A percentile compares a stretch with the other conserved stretches of the same genome.
Conservation (phyloP, 1,140 invertebrate genomes). For the Halyomorpha halys region DNA sequence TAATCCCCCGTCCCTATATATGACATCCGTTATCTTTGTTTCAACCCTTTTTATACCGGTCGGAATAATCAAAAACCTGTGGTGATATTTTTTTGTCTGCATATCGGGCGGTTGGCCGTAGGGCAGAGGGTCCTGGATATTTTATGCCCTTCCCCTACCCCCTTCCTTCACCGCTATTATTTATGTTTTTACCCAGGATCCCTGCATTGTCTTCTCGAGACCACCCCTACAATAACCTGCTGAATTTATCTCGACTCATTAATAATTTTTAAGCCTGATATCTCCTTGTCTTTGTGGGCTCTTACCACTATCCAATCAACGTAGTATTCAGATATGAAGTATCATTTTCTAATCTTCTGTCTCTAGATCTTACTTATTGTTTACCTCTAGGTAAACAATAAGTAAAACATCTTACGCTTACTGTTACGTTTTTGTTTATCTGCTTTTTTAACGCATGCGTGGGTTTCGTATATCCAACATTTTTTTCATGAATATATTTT, state of each 20-base stretch:
- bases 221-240: slow-evolving; percentile 25
- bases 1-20: slow-evolving; percentile 30
- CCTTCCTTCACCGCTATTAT: slow-evolving; percentile 28
- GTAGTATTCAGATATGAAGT: not conserved
- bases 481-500: no score
- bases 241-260: slow-evolving; percentile 29
- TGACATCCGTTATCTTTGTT: slow-evolving; percentile 34
- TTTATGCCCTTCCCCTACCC: slow-evolving; percentile 22
- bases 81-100: slow-evolving; percentile 32
- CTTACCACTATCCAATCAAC: no score
- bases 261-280: slow-evolving; percentile 28
- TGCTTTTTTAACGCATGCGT: no score
- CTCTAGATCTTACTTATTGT: no score
- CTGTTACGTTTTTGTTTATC: no score
- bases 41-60: slow-evolving; percentile 33
- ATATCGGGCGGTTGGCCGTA: slow-evolving; percentile 24
- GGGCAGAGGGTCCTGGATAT: slow-evolving; percentile 23
- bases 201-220: slow-evolving; percentile 3
- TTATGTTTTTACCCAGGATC: slow-evolving; percentile 27
- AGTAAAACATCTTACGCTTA: no score
- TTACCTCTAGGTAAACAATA: no score
- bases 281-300: slow-evolving; percentile 22
- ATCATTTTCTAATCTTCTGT: no score
- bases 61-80: slow-evolving; percentile 33
- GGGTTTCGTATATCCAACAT: no score